Base-by-base conservation (phyloP, 37 sponge, comb jelly and placozoan genomes). In the Hexactinellida sp. region DNA sequence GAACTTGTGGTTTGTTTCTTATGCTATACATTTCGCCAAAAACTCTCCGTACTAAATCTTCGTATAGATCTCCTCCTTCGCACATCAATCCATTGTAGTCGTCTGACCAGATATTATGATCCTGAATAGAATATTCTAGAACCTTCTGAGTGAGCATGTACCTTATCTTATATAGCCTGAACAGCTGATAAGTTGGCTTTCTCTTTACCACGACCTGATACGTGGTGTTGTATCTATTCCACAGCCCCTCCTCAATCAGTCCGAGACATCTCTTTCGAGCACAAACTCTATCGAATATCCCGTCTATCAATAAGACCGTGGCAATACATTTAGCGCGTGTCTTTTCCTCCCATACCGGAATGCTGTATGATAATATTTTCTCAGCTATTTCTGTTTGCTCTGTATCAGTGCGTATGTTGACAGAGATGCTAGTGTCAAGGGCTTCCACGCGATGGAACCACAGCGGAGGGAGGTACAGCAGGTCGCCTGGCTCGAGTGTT, bases 361-460 rank as follows among this genome's bases (percentile, higher is more conserved):
- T 5, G 5, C 10, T 41, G 13, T 13, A 16, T 16, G 47, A 5
- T 5, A 41, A 41, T 41, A 41, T 41, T 13, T 41, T 41, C 47
- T 41, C 47, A 16, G 13, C 47, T 5, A 41, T 41, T 41, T 41
- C 10, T 16, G 47, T 41, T 41, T 41, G 47, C 13, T 41, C 47
- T 0, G 93, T 89, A 87, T 93, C 89, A 63, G 89, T 93, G 91
- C 91, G 89, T 0, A 90, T 88, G 37, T 93, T 91, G 1, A 93
- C 84, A 21, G 93, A 93, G 3, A 93, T 86, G 39, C 93, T 93
- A 54, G 89, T 88, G 24, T 84, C 82, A 38, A 93, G 89, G 3
- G 93, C 89, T 85, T 92, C 92, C 34, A 92, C 92, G 47, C 88
- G 92, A 54, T 92, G 92, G 38, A 87, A 90, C 93, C 93, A 93